Conservation (phyloP, 2,113 vertebrate species). For the Pardalotus punctatus region DNA sequence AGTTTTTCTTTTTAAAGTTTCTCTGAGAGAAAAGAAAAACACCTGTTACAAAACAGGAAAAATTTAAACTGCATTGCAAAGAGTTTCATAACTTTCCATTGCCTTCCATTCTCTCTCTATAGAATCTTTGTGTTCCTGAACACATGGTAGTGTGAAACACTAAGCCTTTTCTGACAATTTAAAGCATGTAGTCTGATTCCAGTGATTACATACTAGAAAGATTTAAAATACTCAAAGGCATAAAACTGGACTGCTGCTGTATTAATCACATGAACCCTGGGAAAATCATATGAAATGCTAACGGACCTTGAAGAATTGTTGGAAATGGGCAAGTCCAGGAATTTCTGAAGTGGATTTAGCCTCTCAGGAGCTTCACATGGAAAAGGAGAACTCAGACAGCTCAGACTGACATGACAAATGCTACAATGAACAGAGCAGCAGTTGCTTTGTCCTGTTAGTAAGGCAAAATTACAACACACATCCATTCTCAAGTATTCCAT, state of each 20-base stretch:
- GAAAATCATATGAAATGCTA: not conserved
- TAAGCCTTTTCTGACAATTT: not conserved
- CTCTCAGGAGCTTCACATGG: not conserved
- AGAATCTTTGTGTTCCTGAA: not conserved
- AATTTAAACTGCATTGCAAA: not conserved
- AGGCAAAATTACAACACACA: not conserved
- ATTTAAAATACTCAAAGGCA: not conserved
- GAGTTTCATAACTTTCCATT: not conserved
- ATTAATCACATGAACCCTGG: not conserved
- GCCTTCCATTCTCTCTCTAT: not conserved
- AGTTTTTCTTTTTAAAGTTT: constrained; percentile 74
- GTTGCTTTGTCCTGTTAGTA: not conserved
- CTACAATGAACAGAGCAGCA: not conserved
- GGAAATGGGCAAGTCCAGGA: not conserved
- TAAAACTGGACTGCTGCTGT: not conserved
- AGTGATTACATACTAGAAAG: not conserved
- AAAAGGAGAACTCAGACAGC: not conserved
- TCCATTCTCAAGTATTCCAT: not conserved
- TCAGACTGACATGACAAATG: not conserved
- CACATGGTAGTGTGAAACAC: not conserved
- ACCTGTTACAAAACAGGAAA: not conserved
- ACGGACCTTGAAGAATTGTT: not conserved
- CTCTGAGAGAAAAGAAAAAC: constrained; percentile 73
- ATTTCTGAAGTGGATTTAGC: not conserved
- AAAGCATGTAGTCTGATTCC: not conserved